Base-by-base conservation (phyloP, 2,797 vertebrate species). In the Takifugu rubripes region DNA sequence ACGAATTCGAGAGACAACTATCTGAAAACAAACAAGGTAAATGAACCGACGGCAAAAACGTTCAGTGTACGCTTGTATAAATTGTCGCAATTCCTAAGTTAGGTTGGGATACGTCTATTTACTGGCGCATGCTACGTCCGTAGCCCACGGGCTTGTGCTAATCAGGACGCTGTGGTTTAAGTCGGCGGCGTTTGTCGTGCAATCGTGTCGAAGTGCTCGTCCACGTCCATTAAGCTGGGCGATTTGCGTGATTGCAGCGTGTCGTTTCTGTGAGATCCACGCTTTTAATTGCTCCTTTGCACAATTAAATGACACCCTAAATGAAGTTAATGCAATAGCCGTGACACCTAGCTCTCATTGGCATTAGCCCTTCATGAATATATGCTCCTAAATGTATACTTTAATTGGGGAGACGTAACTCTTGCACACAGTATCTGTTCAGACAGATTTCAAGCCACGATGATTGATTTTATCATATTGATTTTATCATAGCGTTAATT, bases 11-110 rank as follows among this genome's bases (percentile, higher is more conserved):
- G 82, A 92, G 94, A 73, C 94, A 96, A 77, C 90, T 95, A 31
- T 94, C 92, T 56, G 94, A 96, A 85, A 96, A 96, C 76, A 94
- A 95, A 59, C 93, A 95, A 91, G 93, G 93, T 94, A 85, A 81
- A 42, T n/a, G 0, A 29, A 17, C 5, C 3, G 2, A 15, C 1
- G 10, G 17, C 7, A 10, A 5, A 58, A 63, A 46, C 2, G 0
- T 3, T 2, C 6, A 1, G 17, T 1, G 2, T 11, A 3, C 5
- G 33, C 17, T 29, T 0, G 27, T 31, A 68, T 3, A 21, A 46
- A 12, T 17, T 5, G 7, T 11, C 25, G 56, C 56, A 6, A 54
- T 29, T 5, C 5, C 25, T 52, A 36, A 52, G 24, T 25, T 43
- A 33, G 6, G 6, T 3, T 0, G n/a, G 83, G 72, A 55, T 61